Evolutionary conservation across 2,113 vertebrate genomes (phyloP).

Genomic region (Hymenochirus boettgeri): DNA sequence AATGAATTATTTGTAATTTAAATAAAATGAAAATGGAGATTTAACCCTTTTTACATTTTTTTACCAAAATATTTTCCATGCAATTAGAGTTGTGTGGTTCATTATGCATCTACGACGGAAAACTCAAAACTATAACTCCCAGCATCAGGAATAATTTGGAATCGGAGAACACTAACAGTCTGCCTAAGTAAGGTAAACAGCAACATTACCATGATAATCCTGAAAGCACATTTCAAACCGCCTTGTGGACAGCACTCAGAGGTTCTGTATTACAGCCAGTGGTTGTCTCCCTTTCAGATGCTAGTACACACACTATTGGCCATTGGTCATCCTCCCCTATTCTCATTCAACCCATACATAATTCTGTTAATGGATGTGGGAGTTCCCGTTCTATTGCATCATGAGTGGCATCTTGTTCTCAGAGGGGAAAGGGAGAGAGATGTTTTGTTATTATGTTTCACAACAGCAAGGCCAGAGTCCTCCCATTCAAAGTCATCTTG

Average conservation of each 20-base stretch:
- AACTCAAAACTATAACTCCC: background rate
- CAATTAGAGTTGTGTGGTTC: no score
- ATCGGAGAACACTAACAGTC: no score
- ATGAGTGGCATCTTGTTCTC: constrained; percentile 1
- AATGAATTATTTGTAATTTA: no score
- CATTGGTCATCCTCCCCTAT: background rate
- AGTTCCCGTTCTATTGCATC: constrained; percentile 4
- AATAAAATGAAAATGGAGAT: no score
- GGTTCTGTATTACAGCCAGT: background rate
- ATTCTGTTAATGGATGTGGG: constrained; percentile 24
- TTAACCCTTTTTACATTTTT: no score
- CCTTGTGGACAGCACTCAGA: background rate
- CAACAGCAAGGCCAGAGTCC: background rate
- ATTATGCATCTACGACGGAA: no score
- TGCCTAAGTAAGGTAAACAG: no score
- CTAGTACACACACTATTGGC: background rate
- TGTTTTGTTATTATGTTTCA: background rate
- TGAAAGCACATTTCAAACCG: no score
- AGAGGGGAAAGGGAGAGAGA: background rate
- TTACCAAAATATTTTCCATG: no score
- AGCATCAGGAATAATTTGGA: no score
- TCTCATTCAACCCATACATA: constrained; percentile 6
- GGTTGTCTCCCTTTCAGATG: no score
- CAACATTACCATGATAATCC: no score
- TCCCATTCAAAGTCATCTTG: constrained; percentile 20